Base-by-base conservation (phyloP, 2,888 invertebrate species). In the Caenorhabditis sulstoni region DNA sequence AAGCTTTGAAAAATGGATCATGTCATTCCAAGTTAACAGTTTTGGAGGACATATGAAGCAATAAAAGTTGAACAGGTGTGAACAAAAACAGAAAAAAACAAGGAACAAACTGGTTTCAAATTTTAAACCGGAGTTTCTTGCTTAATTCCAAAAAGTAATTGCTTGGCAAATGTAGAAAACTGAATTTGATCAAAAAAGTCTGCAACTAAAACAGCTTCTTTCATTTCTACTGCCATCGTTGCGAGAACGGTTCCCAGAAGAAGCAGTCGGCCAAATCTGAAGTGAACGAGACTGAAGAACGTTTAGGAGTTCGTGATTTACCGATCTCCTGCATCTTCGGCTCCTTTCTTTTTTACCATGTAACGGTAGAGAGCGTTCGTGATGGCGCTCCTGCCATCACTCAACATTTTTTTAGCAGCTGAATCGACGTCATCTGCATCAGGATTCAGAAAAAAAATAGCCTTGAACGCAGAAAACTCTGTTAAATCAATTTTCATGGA, bases 401-500 rank as follows among this genome's bases (percentile, higher is more conserved):
- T 71, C 59, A 90, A 79, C 29, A 73, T 47, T 39, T 68, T 68
- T 49, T 87, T 86, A 3, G 84, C 83, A n/a, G 71, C 71, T 0
- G 80, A 22, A 35, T 79, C 80, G n/a, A 89, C 81, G 62, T 90
- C 89, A 61, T 89, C 89, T 0, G 88, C 88, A 76, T 89, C 89
- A 82, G 89, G 89, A 86, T 89, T 89, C 23, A 89, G 70, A 79
- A 89, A 89, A 82, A 90, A 90, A 14, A 89, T 89, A 5, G 88
- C 87, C 58, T 89, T 89, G 57, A 87, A 88, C 0, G 89, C 89
- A 14, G 89, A 81, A 55, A 90, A 90, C 67, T 89, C 89, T 23
- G 88, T 87, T 16, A 83, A 73, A 71, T 89, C 89, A 29, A 89
- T 84, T 23, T 79, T 35, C 83, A 89, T 82, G 47, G 84, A 73